These are phyloP conservation scores for Channa maculata DNA, from an alignment of 2,113 vertebrate species.

Conservation along the genomic window DNA sequence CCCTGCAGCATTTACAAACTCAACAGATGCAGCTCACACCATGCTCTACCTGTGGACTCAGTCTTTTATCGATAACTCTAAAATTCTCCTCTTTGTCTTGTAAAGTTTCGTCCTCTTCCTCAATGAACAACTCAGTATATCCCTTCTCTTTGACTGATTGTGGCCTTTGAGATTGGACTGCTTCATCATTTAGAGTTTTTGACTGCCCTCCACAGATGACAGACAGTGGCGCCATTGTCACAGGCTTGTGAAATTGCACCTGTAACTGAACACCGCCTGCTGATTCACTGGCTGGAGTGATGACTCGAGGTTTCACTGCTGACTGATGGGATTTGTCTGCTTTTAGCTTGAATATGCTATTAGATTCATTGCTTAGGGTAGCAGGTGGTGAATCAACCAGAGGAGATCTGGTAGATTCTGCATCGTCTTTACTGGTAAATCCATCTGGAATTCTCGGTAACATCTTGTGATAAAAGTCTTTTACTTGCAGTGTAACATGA, in stretches of 20 bases:
- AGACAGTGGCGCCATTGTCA: slow-evolving; percentile 68
- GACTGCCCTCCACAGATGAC: slow-evolving; percentile 61
- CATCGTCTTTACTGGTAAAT: slow-evolving; percentile 57
- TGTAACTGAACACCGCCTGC: slow-evolving; percentile 40
- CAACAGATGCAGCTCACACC: slow-evolving; percentile 51
- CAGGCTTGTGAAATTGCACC: slow-evolving; percentile 65
- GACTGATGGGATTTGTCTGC: slow-evolving; percentile 8
- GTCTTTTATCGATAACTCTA: slow-evolving; percentile 74
- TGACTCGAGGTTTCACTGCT: not conserved
- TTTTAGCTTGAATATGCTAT: slow-evolving; percentile 23
- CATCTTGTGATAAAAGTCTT: slow-evolving; percentile 76
- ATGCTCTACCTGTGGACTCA: slow-evolving; percentile 87
- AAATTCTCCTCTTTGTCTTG: slow-evolving; percentile 76
- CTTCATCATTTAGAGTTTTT: slow-evolving; percentile 36
- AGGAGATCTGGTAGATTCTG: slow-evolving; percentile 5
- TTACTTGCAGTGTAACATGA: slow-evolving; percentile 35
- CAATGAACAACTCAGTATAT: slow-evolving; percentile 86
- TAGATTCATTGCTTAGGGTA: not conserved
- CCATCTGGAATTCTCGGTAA: slow-evolving; percentile 57
- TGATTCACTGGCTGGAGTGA: not conserved
- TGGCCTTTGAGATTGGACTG: slow-evolving; percentile 50
- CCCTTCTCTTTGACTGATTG: slow-evolving; percentile 65
- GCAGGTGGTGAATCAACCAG: slow-evolving; percentile 4
- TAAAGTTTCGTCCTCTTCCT: slow-evolving; percentile 83
- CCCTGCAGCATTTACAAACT: slow-evolving; percentile 5